Evolutionary conservation across 1,140 invertebrate species (phyloP).

Genomic region (Callitettix versicolor): DNA sequence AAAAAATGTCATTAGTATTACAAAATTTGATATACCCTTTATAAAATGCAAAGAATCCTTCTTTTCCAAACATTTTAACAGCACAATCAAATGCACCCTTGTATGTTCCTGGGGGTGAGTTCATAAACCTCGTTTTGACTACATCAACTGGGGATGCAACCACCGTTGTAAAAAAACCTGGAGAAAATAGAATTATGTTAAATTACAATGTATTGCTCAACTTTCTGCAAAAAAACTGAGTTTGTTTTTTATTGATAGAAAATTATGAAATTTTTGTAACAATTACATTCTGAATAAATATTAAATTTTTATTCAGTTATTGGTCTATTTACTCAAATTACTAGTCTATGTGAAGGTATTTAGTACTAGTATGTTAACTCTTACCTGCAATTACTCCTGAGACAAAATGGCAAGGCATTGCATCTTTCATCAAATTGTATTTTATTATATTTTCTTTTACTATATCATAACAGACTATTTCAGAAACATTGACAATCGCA

Average conservation of each 20-base stretch:
- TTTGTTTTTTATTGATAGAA: too few species aligned
- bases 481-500: constrained; percentile 57
- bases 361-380: too few species aligned
- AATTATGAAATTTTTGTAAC: too few species aligned
- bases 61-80: constrained; percentile 43
- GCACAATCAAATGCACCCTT: constrained; percentile 51
- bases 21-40: constrained; percentile 39
- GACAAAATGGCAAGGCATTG: constrained; percentile 52
- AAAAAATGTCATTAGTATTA: too few species aligned
- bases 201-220: too few species aligned
- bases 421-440: constrained; percentile 44
- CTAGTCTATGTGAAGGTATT: too few species aligned
- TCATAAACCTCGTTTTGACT: constrained; percentile 62
- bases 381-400: constrained; percentile 32
- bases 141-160: constrained; percentile 58
- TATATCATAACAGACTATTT: constrained; percentile 63
- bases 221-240: too few species aligned
- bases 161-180: constrained; percentile 48
- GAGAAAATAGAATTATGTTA: constrained; percentile 26
- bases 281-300: too few species aligned
- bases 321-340: too few species aligned
- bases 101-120: constrained; percentile 50
- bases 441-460: constrained; percentile 51
- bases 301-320: too few species aligned
- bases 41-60: constrained; percentile 49